phyloP scores from a whole-genome alignment of 2,888 invertebrate species.

The Spisula subtruncata region DNA sequence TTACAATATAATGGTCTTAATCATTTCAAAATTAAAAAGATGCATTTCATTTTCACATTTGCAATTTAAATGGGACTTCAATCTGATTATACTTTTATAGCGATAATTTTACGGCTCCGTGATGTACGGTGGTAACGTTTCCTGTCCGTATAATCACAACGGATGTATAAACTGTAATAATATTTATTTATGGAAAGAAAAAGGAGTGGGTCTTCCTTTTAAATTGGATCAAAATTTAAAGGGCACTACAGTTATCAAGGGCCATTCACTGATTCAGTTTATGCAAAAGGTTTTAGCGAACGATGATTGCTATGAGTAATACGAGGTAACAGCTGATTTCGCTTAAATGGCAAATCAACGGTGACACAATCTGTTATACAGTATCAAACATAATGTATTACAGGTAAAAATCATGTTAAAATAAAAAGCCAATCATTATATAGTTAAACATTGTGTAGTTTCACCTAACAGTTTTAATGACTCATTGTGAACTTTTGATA shows the following conservation, averaged over 20 bases:
- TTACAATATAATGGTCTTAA: too few relatives aligned
- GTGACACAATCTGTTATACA: neutral
- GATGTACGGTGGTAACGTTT: constrained; percentile 30
- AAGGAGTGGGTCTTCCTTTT: constrained; percentile 52
- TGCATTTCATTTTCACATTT: neutral
- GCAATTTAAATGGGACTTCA: neutral
- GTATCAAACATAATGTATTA: neutral
- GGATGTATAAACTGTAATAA: constrained; percentile 34
- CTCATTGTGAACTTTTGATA: constrained; percentile 3
- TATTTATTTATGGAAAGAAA: constrained; percentile 45
- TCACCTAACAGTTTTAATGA: neutral
- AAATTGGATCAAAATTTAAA: constrained; percentile 37
- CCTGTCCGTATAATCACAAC: constrained; percentile 47
- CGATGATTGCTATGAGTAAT: neutral
- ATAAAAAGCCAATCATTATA: neutral
- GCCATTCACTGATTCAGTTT: neutral
- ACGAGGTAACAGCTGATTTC: neutral
- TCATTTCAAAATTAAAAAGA: neutral
- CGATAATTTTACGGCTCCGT: constrained; percentile 33
- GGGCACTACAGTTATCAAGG: constrained; percentile 25
- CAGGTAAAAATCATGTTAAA: neutral
- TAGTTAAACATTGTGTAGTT: neutral
- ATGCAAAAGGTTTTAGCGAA: neutral
- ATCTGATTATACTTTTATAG: constrained; percentile 13
- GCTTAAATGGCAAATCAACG: neutral